phyloP scores from a whole-genome alignment of 2,888 invertebrate species.

The Prosopocoilus inquinatus region DNA sequence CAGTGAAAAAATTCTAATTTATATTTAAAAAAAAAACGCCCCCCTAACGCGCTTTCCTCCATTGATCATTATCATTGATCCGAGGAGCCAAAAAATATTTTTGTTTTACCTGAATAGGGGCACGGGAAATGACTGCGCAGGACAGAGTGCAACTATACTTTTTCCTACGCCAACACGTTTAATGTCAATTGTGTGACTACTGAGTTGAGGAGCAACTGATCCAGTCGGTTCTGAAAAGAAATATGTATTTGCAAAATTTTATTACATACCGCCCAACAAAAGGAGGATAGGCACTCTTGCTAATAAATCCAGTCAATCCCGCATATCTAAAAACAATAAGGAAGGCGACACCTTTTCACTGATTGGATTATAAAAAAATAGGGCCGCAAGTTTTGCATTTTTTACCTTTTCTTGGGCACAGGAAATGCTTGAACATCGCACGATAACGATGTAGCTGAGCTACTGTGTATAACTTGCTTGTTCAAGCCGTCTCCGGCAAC shows the following conservation, averaged over 20 bases:
- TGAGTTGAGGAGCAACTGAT: constrained; percentile 64
- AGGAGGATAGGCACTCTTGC: no score
- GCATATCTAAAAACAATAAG: no score
- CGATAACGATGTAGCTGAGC: constrained; percentile 45
- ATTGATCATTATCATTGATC: background rate
- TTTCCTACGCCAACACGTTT: constrained; percentile 39
- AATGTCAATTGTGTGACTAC: constrained; percentile 58
- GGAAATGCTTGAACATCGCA: constrained; percentile 61
- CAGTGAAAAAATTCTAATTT: no score
- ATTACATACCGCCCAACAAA: no score
- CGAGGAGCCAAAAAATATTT: background rate
- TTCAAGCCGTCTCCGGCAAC: constrained; percentile 58
- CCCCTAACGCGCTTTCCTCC: background rate
- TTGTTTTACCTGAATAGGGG: constrained; percentile 68
- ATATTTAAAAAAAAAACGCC: background rate
- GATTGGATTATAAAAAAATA: no score
- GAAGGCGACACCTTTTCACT: no score
- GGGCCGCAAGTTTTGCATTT: constrained; percentile 18
- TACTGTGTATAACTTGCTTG: constrained; percentile 45
- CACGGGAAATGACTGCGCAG: constrained; percentile 73
- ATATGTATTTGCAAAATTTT: background rate
- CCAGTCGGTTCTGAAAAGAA: constrained; percentile 63
- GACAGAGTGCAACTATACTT: constrained; percentile 62
- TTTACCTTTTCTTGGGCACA: constrained; percentile 56
- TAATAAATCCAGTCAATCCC: no score